Evolutionary conservation across 2,797 vertebrate species (phyloP).

Genomic region (Anisognathus igniventris): DNA sequence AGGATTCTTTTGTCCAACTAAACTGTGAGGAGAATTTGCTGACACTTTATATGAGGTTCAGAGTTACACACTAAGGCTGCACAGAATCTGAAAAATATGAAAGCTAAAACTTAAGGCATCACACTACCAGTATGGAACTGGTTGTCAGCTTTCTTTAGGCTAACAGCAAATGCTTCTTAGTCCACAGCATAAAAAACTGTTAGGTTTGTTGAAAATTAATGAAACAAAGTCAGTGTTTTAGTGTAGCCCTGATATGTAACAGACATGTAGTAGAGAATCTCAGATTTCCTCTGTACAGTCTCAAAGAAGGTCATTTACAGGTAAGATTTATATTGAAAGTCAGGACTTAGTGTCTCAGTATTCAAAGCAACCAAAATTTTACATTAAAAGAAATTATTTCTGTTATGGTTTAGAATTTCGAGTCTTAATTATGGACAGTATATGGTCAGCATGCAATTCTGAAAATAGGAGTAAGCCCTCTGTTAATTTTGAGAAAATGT

Average conservation of each 20-base stretch:
- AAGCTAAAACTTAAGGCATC: neutral
- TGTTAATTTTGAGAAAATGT: neutral
- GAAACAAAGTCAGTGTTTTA: neutral
- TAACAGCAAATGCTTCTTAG: neutral
- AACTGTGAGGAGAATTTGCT: neutral
- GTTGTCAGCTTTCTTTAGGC: neutral
- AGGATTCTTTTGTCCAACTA: neutral
- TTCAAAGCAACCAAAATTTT: neutral
- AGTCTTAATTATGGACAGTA: conserved; percentile 12
- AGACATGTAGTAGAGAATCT: neutral
- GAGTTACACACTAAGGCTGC: neutral
- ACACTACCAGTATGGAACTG: neutral
- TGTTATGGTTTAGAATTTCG: neutral
- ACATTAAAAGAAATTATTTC: neutral
- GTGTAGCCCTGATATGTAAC: neutral
- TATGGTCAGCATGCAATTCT: conserved; percentile 17
- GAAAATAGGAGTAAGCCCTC: neutral
- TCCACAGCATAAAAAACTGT: neutral
- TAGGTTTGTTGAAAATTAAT: neutral
- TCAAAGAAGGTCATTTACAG: neutral
- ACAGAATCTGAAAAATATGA: neutral
- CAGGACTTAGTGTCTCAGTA: neutral
- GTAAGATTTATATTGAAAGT: neutral
- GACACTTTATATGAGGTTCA: neutral
- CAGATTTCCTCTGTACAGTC: neutral